Base-by-base conservation (phyloP, 1,140 invertebrate genomes). In the Eriosoma lanigerum region DNA sequence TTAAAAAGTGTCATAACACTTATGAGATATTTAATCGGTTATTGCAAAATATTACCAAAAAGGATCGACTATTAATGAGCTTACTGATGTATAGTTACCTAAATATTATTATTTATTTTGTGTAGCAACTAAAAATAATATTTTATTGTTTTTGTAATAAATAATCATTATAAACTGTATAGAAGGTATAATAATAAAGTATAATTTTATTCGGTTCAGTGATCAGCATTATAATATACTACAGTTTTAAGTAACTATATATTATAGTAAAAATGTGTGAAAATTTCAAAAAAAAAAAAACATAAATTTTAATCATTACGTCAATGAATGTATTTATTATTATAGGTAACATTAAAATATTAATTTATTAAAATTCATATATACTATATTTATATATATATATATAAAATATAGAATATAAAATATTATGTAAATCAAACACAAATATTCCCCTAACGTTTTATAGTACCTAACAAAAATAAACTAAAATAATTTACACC, bases 21-120 rank as follows among this genome's bases (percentile, higher is more conserved):
- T n/a, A 17, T 50, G 50, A 50, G 46, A 29, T 72, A 19, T 26
- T 50, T 52, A 13, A 29, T 52, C 48, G 68, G 46, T 72, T 52
- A 72, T 52, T 72, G 48, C 48, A 29, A 72, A 72, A 29, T 52
- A 52, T 52, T 52, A n/a, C 29, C 46, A 72, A 72, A 72, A 72
- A 72, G 3, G 3, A 72, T 26, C 9, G 17, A 29, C 24, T 32
- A 50, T 29, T 72, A 72, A 50, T 52, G 26, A 32, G 26, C 26
- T 72, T 50, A 8, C 44, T 26, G 21, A 10, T 68, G 38, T 24
- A 70, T 70, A 70, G n/a, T n/a, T n/a, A n/a, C n/a, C n/a, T n/a
- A n/a, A n/a, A n/a, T n/a, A n/a, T 38, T 38, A 38, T 4, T 29
- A 52, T 52, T 52, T 72, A 52, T 50, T 72, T 72, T 21, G 68